Base-by-base conservation (phyloP, 2,888 invertebrate species). In the Athalia rosae region DNA sequence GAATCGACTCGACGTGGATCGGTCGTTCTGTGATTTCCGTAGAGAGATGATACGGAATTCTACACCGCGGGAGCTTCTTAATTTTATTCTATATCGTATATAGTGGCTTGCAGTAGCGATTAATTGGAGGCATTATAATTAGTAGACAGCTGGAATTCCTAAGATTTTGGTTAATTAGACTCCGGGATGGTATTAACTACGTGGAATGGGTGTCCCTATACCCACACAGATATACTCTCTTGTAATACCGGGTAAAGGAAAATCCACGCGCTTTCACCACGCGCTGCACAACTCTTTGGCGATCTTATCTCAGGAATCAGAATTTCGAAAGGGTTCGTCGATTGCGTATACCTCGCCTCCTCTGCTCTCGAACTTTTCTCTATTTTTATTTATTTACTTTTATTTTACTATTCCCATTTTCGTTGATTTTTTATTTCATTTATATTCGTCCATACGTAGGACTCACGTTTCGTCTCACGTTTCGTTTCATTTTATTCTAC, bases 121-220 rank as follows among this genome's bases (percentile, higher is more conserved):
- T 80, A 80, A 77, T 83, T 79, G 82, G 83, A 79, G 79, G 79
- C 79, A 80, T 74, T 74, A 74, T 81, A 81, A 83, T 82, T 82
- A 83, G 80, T 79, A 78, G 64, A 76, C 76, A 28, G 67, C 43
- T 15, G 77, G 69, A 79, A 82, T 80, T 78, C 77, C 76, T 41
- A 76, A 77, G 76, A 61, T 79, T 79, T 73, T 69, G 61, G 50
- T 66, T 74, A 74, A 74, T 74, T 74, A 74, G 74, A 74, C 8
- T 74, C 74, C 5, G 28, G 74, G 74, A 74, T 59, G 50, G 74
- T 59, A 74, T 59, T 62, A 74, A 74, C 61, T 61, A 74, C n/a
- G n/a, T 74, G 74, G 74, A 62, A 13, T 71, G 71, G 58, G 71
- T 71, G 59, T 71, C 59, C 74, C 61, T 56, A 74, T 41, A 8